Conservation (phyloP, 2,113 vertebrate species). For the Castor canadensis region DNA sequence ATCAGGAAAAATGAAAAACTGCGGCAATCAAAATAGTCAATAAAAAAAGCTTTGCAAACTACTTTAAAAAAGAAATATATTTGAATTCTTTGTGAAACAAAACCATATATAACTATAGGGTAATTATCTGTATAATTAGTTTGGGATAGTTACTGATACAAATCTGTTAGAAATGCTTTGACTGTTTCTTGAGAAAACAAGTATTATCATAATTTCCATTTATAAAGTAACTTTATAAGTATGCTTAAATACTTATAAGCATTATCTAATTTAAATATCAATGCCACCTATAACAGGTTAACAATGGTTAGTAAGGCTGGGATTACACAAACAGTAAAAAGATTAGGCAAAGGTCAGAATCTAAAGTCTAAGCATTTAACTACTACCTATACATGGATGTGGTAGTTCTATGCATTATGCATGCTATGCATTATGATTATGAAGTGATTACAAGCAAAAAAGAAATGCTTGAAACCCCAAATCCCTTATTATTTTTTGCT, state of each 20-base stretch:
- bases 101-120: background rate
- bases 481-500: background rate
- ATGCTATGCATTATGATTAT: background rate
- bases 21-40: background rate
- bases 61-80: constrained; percentile 19
- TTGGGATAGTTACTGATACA: background rate
- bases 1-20: background rate
- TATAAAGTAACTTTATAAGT: background rate
- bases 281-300: constrained; percentile 26
- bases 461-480: constrained; percentile 13
- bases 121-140: background rate
- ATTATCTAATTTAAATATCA: constrained; percentile 17
- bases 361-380: constrained; percentile 5
- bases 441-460: background rate
- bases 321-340: constrained; percentile 32
- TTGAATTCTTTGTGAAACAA: background rate
- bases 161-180: background rate
- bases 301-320: background rate
- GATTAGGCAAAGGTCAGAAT: constrained; percentile 22
- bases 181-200: constrained; percentile 22
- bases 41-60: constrained; percentile 4
- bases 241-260: constrained; percentile 23
- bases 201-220: background rate
- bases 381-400: too few species aligned
- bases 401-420: too few species aligned